Percentiles rank a stretch among this genome's conserved stretches.
Conservation (phyloP, 2,797 vertebrate species). For the Calcarius lapponicus region DNA sequence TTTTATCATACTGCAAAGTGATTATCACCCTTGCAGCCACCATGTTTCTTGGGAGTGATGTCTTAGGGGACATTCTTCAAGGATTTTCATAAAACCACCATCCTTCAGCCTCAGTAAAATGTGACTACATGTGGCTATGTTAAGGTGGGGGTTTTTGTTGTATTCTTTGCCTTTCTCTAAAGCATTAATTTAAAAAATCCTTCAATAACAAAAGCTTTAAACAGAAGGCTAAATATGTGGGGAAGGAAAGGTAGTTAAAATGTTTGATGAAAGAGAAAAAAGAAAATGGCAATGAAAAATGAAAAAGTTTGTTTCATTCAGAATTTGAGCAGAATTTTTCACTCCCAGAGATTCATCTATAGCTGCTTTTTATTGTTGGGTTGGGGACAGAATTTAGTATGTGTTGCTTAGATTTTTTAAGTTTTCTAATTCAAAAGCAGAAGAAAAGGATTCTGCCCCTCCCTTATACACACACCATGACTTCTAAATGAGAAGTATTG, state of each 20-base stretch:
- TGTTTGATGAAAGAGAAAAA: background rate
- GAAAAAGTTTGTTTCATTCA: background rate
- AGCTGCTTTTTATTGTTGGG: background rate
- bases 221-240: background rate
- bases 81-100: background rate
- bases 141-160: fast-evolving
- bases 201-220: background rate
- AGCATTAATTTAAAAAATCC: background rate
- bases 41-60: background rate
- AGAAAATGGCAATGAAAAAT: background rate
- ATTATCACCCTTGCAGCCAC: background rate
- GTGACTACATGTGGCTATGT: background rate
- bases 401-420: background rate
- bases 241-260: background rate
- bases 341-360: background rate
- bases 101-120: background rate
- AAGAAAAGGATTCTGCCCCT: background rate
- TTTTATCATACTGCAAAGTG: background rate
- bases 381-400: background rate
- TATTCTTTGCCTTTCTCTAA: background rate
- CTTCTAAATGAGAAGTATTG: background rate
- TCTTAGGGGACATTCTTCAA: background rate
- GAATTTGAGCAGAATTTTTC: background rate
- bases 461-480: background rate
- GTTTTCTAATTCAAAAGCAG: background rate